Percentiles rank a stretch among this genome's conserved stretches.
These are phyloP conservation scores for Engystomops pustulosus DNA, from an alignment of 2,113 vertebrate genomes.

Conservation along the genomic window DNA sequence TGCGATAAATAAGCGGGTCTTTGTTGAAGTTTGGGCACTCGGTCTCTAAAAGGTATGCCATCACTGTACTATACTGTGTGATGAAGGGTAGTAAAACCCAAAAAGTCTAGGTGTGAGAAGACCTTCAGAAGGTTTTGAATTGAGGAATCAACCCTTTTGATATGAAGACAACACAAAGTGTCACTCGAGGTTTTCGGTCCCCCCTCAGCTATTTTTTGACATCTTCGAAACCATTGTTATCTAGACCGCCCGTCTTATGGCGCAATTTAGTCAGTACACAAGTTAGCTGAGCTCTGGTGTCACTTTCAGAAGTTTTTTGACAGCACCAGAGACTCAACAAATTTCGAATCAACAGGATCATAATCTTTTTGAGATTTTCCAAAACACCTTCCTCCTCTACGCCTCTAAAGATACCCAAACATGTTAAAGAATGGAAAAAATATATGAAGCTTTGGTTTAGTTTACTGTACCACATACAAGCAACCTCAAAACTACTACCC, in stretches of 20 bases:
- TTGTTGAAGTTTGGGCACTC: too few relatives aligned
- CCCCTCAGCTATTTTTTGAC: not conserved
- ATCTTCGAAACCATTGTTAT: not conserved
- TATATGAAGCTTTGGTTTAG: not conserved
- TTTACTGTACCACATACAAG: not conserved
- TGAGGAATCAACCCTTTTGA: not conserved
- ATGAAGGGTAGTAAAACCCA: not conserved
- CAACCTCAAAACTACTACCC: not conserved
- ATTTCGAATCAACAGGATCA: not conserved
- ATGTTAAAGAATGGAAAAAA: not conserved
- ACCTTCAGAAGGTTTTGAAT: not conserved
- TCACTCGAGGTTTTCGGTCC: too few relatives aligned
- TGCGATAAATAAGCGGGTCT: too few relatives aligned
- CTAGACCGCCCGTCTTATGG: too few relatives aligned
- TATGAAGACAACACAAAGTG: not conserved
- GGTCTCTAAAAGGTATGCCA: too few relatives aligned
- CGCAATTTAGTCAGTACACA: not conserved
- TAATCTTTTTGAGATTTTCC: not conserved
- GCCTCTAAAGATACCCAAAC: not conserved
- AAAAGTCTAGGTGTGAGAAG: not conserved
- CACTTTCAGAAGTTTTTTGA: not conserved
- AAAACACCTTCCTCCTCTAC: not conserved
- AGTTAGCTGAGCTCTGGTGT: not conserved
- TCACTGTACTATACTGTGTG: too few relatives aligned
- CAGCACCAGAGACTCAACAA: not conserved